Base-by-base conservation (phyloP, 2,797 vertebrate species). In the Thripadectes ignobilis region DNA sequence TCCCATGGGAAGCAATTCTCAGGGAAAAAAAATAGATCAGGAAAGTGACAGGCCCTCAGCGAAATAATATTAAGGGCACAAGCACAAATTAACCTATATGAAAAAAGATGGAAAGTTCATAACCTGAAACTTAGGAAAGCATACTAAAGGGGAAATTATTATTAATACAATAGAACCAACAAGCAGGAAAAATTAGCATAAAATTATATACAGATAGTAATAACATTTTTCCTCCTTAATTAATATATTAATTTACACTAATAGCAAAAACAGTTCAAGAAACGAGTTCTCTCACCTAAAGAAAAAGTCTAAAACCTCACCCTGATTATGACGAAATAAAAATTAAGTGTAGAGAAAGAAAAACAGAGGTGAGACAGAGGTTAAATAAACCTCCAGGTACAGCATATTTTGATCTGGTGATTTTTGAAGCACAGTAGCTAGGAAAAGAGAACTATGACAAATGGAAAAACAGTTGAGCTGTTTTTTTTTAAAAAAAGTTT, bases 41-140 rank as follows among this genome's bases (percentile, higher is more conserved):
- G 45, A 34, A 93, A 92, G 51, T 51, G 43, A 75, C 58, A 93
- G 27, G 41, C 84, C 49, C 58, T 88, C 62, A 84, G 32, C 62
- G 66, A 96, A 93, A 84, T 39, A 77, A 65, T 58, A 65, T 72
- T 78, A 93, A 93, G 73, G 77, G 51, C 46, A 72, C 5, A 88
- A 67, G 19, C 48, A 77, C 49, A 81, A 84, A 86, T 32, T 84
- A 75, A 91, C 48, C 43, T 26, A 65, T 38, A 78, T 36, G 22
- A 90, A 85, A 88, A 69, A n/a, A 27, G 5, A 66, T 4, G 36
- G 19, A 30, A 75, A 77, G 20, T 46, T 88, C 21, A 32, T 45
- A 91, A 80, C 8, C 32, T 82, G 51, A 73, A 75, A 89, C 5
- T 62, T 19, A 45, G 17, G 29, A 45, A 79, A 75, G 32, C 67